Evolutionary conservation across 2,888 invertebrate genomes (phyloP).

Genomic region (Tiliacea citrago): DNA sequence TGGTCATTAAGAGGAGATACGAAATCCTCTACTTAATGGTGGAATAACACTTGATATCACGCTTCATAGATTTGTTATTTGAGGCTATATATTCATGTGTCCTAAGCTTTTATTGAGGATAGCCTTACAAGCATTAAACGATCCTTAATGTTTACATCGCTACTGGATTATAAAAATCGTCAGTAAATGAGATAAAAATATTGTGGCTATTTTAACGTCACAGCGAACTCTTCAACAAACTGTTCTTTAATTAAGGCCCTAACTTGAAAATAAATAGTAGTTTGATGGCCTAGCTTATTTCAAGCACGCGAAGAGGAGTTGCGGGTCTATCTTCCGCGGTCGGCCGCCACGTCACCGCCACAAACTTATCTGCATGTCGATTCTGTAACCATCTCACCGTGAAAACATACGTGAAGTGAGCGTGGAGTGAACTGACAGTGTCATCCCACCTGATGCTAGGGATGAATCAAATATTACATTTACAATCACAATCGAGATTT

Average conservation of each 20-base stretch:
- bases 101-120: slow-evolving; percentile 9
- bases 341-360: too few relatives aligned
- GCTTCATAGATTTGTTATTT: slow-evolving; percentile 52
- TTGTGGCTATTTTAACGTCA: slow-evolving; percentile 46
- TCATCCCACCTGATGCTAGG: too few relatives aligned
- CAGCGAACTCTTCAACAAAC: slow-evolving; percentile 40
- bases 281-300: too few relatives aligned
- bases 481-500: too few relatives aligned
- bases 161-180: background rate
- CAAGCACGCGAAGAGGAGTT: too few relatives aligned
- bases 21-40: slow-evolving; percentile 67
- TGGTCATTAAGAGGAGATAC: slow-evolving; percentile 76
- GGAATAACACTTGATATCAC: slow-evolving; percentile 64
- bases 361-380: too few relatives aligned
- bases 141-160: background rate
- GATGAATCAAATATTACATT: too few relatives aligned
- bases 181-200: slow-evolving; percentile 14
- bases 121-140: background rate
- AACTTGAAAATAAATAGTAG: too few relatives aligned
- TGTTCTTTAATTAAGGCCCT: slow-evolving; percentile 67
- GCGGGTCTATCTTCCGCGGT: too few relatives aligned
- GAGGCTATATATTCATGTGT: slow-evolving; percentile 15
- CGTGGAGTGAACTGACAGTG: too few relatives aligned
- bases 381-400: too few relatives aligned
- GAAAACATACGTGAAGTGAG: too few relatives aligned